These are phyloP conservation scores for Anneissia japonica DNA, from an alignment of 35 echinoderm and acorn worm species.

Conservation along the genomic window DNA sequence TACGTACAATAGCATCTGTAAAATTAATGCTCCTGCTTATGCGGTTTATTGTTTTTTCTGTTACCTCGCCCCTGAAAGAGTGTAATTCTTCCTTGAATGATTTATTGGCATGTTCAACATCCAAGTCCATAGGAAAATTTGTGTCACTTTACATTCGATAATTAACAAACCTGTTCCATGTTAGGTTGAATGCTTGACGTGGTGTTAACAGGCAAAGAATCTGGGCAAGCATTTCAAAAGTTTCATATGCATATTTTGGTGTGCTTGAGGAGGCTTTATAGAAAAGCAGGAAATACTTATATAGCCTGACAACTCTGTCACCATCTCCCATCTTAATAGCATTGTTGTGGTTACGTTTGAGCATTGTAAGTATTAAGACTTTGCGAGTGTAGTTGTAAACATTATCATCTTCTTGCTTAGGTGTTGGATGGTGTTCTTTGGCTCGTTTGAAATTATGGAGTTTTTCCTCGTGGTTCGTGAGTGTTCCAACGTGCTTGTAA, in stretches of 20 bases:
- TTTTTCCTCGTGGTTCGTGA: not conserved
- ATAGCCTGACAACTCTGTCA: conserved; percentile 16
- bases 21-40: conserved; percentile 9
- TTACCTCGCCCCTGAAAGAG: conserved; percentile 26
- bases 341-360: conserved; percentile 10
- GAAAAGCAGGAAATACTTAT: conserved; percentile 45
- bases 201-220: conserved; percentile 52
- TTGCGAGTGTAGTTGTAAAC: not conserved
- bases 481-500: not conserved
- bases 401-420: not conserved
- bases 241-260: conserved; percentile 44
- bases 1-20: not conserved
- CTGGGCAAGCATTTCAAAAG: conserved; percentile 28
- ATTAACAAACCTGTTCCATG: conserved; percentile 44
- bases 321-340: conserved; percentile 37
- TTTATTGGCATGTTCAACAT: conserved; percentile 49
- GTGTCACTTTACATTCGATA: conserved; percentile 6
- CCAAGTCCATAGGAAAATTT: conserved; percentile 37
- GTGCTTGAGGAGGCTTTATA: conserved; percentile 35
- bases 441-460: not conserved
- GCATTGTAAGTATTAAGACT: not conserved
- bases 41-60: conserved; percentile 35
- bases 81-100: conserved; percentile 33
- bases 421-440: not conserved
- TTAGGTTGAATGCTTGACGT: conserved; percentile 17